Base-by-base conservation (phyloP, 2,888 invertebrate genomes). In the Drosophila sordidapex region DNA sequence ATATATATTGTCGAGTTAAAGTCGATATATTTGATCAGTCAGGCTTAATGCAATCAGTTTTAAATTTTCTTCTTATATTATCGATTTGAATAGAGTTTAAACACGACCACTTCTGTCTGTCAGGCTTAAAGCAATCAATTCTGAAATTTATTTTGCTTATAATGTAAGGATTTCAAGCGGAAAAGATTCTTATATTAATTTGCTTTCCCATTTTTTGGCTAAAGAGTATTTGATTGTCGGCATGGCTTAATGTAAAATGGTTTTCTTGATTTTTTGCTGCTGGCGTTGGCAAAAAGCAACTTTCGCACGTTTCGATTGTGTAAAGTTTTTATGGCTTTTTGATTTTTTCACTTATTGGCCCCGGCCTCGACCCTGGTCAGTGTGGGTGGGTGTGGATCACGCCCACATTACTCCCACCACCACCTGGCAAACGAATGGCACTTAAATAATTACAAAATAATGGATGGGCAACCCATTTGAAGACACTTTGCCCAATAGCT, bases 321-420 rank as follows among this genome's bases (percentile, higher is more conserved):
- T 88, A 90, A 90, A 89, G 90, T 90, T 90, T 90, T 90, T 91
- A 91, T 91, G 88, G 91, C 90, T 84, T 90, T 90, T 91, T 91
- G 90, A 90, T 90, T 90, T 90, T 90, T 90, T 88, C 89, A 87
- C 87, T 90, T 90, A 91, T 91, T 90, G 90, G 87, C 76, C 51
- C 53, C 35, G 38, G 25, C 27, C 18, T 27, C 48, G 8, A 29
- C 2, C 35, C 40, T 6, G 38, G 35, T 60, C 29, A 35, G 33
- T 15, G 27, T n/a, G 27, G 10, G 15, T 15, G n/a, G 25, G 18
- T 35, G 40, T 27, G 33, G n/a, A 6, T 21, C 29, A 57, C 40
- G 29, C 57, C 57, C 57, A 31, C 43, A 43, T 29, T 35, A 35
- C 56, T 21, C 40, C 29, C 49, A 56, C 59, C 60, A 46, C 46